These are phyloP conservation scores for Perithous albicinctus DNA, from an alignment of 2,888 invertebrate genomes.

Conservation along the genomic window DNA sequence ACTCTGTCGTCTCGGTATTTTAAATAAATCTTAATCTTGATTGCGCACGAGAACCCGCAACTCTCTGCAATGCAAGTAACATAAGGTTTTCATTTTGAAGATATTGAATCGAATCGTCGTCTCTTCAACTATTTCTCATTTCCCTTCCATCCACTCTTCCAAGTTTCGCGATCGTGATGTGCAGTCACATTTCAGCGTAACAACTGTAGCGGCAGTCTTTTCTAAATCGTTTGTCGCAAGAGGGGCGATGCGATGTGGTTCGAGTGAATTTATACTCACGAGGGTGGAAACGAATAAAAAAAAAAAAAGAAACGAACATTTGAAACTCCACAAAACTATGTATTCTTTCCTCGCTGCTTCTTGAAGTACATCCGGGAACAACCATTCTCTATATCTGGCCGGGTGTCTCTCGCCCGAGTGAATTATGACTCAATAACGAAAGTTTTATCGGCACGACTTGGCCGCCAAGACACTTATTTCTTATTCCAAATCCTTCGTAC, in stretches of 20 bases:
- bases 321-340: slow-evolving; percentile 1
- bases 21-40: slow-evolving; percentile 7
- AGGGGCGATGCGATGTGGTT: slow-evolving; percentile 23
- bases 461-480: slow-evolving; percentile 20
- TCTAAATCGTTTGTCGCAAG: slow-evolving; percentile 22
- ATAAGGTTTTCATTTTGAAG: slow-evolving; percentile 9
- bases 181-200: slow-evolving; percentile 10
- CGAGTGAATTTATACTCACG: slow-evolving; percentile 20
- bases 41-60: not conserved
- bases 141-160: not conserved
- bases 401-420: slow-evolving; percentile 22
- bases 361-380: slow-evolving; percentile 27
- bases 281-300: not conserved
- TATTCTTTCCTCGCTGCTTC: slow-evolving; percentile 22
- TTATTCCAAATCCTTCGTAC: slow-evolving; percentile 1
- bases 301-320: too few species aligned
- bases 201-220: not conserved
- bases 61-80: not conserved
- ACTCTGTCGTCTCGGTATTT: not conserved
- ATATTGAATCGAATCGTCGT: slow-evolving; percentile 21
- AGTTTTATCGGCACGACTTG: slow-evolving; percentile 34
- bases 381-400: slow-evolving; percentile 1
- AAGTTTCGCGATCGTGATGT: not conserved
- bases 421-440: slow-evolving; percentile 59
- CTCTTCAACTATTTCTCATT: not conserved